Evolutionary conservation across 2,888 invertebrate genomes (phyloP).

Genomic region (Idaea straminata): DNA sequence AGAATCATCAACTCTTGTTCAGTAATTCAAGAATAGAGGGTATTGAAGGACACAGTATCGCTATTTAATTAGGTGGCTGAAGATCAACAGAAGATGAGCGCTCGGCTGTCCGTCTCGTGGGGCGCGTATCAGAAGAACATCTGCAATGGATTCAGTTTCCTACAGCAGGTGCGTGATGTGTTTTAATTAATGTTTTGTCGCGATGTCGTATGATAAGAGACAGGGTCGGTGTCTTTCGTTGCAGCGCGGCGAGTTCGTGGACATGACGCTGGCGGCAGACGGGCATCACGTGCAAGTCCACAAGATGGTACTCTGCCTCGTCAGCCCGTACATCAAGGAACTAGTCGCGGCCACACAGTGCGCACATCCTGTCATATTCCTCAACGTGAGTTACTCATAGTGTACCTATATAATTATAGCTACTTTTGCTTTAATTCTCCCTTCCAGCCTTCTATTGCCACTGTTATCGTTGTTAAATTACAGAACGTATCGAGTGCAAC

Average conservation of each 20-base stretch:
- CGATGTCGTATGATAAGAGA: neutral
- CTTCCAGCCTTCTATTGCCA: neutral
- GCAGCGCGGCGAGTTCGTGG: constrained; percentile 57
- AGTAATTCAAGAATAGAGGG: too few species aligned
- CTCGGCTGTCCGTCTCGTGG: constrained; percentile 55
- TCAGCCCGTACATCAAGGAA: constrained; percentile 67
- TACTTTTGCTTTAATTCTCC: neutral
- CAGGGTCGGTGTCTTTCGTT: neutral
- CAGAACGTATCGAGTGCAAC: constrained; percentile 64
- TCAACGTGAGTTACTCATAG: constrained; percentile 53
- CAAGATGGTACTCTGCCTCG: constrained; percentile 61
- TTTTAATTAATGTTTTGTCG: neutral
- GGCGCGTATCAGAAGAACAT: constrained; percentile 55
- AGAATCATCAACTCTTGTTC: too few species aligned
- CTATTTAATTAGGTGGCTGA: too few species aligned
- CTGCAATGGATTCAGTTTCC: constrained; percentile 54
- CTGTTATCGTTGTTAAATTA: constrained; percentile 19
- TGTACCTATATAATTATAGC: neutral
- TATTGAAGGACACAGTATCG: too few species aligned
- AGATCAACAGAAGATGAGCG: constrained; percentile 33
- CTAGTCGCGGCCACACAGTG: constrained; percentile 57
- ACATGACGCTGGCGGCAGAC: constrained; percentile 71
- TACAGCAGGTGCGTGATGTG: constrained; percentile 53
- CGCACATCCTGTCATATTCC: constrained; percentile 65
- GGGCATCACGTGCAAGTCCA: constrained; percentile 69